Conservation (phyloP, 1,140 invertebrate genomes). For the Hyphantria cunea region DNA sequence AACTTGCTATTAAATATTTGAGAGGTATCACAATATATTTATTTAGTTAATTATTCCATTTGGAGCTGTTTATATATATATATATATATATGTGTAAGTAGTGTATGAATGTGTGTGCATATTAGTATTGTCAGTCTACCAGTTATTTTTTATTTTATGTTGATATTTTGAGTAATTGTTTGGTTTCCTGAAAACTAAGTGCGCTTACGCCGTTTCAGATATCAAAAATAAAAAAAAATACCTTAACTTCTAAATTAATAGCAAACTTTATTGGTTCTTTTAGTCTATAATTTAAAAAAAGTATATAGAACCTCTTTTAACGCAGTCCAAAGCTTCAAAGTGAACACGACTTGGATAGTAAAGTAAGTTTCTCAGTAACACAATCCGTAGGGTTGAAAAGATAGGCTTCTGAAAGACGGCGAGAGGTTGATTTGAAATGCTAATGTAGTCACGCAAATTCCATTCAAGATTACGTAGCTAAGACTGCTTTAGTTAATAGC, state of each 20-base stretch:
- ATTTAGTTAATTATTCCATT: too few species aligned
- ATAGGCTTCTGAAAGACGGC: constrained; percentile 30
- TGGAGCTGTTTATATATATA: too few species aligned
- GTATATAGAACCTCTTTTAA: neutral
- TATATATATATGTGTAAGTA: too few species aligned
- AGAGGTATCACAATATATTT: too few species aligned
- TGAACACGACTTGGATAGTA: constrained; percentile 21
- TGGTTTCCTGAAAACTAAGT: too few species aligned
- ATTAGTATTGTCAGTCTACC: too few species aligned
- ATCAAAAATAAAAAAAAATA: too few species aligned
- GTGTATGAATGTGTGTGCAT: too few species aligned
- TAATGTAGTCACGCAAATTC: constrained; percentile 41
- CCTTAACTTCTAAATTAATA: constrained; percentile 2
- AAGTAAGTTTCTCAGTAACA: constrained; percentile 26
- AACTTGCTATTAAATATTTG: too few species aligned
- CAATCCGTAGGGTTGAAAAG: constrained; percentile 34
- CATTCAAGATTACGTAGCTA: constrained; percentile 40
- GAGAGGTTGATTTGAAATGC: constrained; percentile 42
- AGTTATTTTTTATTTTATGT: too few species aligned
- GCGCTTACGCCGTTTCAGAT: too few species aligned
- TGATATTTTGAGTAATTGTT: too few species aligned
- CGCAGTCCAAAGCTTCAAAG: constrained; percentile 1
- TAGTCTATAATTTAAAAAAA: constrained; percentile 17
- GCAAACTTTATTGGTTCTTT: constrained; percentile 13
- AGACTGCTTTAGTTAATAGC: constrained; percentile 41